Conservation (phyloP, 2,888 invertebrate species). For the Agrotis segetum region DNA sequence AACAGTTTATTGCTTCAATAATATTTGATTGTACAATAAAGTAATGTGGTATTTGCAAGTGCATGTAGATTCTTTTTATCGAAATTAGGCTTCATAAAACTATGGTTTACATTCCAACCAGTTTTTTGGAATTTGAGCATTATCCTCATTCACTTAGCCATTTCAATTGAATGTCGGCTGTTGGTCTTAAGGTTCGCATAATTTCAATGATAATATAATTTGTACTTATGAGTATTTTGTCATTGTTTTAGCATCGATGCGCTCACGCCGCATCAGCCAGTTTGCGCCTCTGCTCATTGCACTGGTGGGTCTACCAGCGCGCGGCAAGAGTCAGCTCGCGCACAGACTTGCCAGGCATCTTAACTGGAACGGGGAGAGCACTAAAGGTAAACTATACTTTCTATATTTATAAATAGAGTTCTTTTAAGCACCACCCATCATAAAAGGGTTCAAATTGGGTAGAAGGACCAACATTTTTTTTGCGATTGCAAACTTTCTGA, state of each 20-base stretch:
- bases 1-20: slow-evolving; percentile 27
- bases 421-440: background rate
- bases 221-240: slow-evolving; percentile 5
- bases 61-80: slow-evolving; percentile 3
- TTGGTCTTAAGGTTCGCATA: background rate
- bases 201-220: no score
- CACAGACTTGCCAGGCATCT: slow-evolving; percentile 96
- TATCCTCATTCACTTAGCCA: background rate
- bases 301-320: slow-evolving; percentile 97
- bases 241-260: slow-evolving; percentile 86
- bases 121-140: background rate
- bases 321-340: slow-evolving; percentile 98
- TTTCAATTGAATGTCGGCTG: background rate
- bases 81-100: background rate
- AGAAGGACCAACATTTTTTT: background rate
- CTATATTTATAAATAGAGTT: background rate
- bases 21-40: slow-evolving; percentile 24
- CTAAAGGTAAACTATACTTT: slow-evolving; percentile 92
- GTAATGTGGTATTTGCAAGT: background rate
- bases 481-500: no score
- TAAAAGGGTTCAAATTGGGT: background rate
- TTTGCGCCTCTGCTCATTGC: slow-evolving; percentile 95
- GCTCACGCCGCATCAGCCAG: slow-evolving; percentile 86
- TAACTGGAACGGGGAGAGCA: slow-evolving; percentile 97
- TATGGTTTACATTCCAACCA: background rate